Evolutionary conservation across 2,888 invertebrate species (phyloP).

Genomic region (Torymus aiolomorphi): DNA sequence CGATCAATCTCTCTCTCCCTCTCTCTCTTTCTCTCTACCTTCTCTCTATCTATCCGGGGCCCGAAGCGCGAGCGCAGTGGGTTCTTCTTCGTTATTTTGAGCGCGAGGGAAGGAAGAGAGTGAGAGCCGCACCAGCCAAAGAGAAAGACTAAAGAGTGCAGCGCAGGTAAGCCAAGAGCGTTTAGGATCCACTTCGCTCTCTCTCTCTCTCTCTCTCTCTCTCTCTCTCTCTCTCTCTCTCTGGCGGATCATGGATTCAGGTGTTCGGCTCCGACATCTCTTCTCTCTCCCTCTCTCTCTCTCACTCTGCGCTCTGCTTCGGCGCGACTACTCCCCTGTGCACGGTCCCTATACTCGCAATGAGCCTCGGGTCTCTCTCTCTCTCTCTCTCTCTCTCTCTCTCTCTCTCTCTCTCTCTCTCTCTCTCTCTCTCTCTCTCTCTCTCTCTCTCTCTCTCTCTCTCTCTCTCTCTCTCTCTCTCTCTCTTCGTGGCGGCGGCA

Average conservation of each 20-base stretch:
- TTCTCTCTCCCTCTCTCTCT: constrained; percentile 9
- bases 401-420: constrained; percentile 18
- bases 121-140: too few species aligned
- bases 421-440: constrained; percentile 18
- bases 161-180: constrained; percentile 40
- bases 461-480: constrained; percentile 7
- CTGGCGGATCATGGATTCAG: constrained; percentile 59
- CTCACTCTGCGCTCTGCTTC: background rate
- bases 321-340: background rate
- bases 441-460: constrained; percentile 18
- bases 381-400: constrained; percentile 5
- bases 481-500: constrained; percentile 1
- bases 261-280: constrained; percentile 50
- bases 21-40: constrained; percentile 47
- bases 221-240: constrained; percentile 35
- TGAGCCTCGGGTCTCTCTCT: constrained; percentile 43
- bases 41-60: constrained; percentile 28
- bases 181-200: constrained; percentile 38
- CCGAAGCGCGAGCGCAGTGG: background rate
- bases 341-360: constrained; percentile 34
- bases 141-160: too few species aligned
- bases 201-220: constrained; percentile 32
- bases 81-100: constrained; percentile 58
- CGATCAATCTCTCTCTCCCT: constrained; percentile 61
- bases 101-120: constrained; percentile 35